Evolutionary conservation across 2,113 vertebrate species (phyloP), one percentile per base, ranked within the genome.

Genomic region (Phalacrocorax pelagicus): DNA sequence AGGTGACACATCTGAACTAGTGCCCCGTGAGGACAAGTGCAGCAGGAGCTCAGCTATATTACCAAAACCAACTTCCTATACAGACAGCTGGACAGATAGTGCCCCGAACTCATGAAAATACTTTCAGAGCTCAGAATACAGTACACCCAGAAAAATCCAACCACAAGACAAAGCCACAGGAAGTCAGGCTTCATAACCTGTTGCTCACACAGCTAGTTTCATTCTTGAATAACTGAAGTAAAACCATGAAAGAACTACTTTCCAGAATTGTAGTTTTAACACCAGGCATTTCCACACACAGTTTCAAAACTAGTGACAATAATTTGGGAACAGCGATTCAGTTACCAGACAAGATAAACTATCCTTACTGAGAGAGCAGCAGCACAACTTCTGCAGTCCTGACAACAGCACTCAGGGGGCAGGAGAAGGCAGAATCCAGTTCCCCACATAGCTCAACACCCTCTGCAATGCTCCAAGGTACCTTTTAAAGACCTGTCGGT

Each of bases 131-230:
- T 87, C 57, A 81, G n/a, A 75, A 55, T 27, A 66, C 62, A 73
- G 54, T 19, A 47, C 0, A 84, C 57, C 34, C 62, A 88, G 71
- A 91, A 94, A 90, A 95, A 82, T 44, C 46, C 78, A 91, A 20
- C 87, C 94, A 80, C 91, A 95, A 87, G 61, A 85, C 40, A 91
- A 94, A 96, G 92, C 54, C 90, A 93, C 84, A 93, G 92, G 92
- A 96, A 94, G 70, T 47, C 57, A 91, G 71, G 62, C 73, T 92
- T 91, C 84, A 77, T 46, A 90, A 94, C 75, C 61, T 66, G 67
- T 54, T 93, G 75, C 42, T 94, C 92, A 88, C 59, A 81, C 20
- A 85, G 70, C 62, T 65, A 62, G 66, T 88, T 93, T 91, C 81
- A 80, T 72, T 95, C 91, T 87, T 72, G 61, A 91, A 81, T 61